These are phyloP conservation scores for Archips xylosteana DNA, from an alignment of 2,888 invertebrate genomes.

Conservation along the genomic window DNA sequence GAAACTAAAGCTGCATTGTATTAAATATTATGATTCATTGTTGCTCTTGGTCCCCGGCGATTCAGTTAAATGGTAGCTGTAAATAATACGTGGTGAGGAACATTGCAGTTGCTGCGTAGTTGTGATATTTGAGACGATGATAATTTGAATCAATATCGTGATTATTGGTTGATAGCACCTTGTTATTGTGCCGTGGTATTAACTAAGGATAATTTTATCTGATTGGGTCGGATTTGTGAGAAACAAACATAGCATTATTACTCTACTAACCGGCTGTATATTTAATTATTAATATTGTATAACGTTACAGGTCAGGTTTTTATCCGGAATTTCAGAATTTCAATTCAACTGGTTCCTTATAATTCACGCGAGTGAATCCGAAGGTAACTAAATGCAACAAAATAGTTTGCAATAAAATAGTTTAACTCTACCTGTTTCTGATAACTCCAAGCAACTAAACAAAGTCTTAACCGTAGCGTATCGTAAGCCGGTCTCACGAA, in stretches of 20 bases:
- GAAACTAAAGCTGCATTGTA: conserved; percentile 38
- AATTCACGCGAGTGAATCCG: no score
- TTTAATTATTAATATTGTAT: no score
- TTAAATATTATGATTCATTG: conserved; percentile 37
- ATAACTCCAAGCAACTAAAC: neutral
- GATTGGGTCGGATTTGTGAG: neutral
- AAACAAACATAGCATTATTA: neutral
- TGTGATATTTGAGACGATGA: neutral
- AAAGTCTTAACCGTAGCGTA: neutral
- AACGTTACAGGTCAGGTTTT: no score
- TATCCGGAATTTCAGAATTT: no score
- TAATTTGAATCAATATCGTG: neutral
- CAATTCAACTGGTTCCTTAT: no score
- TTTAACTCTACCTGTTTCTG: neutral
- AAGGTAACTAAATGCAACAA: no score
- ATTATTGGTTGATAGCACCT: neutral
- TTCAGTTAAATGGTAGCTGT: conserved; percentile 14
- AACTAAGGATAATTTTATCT: neutral
- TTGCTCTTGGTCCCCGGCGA: neutral
- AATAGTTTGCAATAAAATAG: neutral
- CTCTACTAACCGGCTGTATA: neutral
- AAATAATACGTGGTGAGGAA: conserved; percentile 9
- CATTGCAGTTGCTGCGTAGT: neutral
- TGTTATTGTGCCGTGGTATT: neutral
- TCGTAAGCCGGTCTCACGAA: neutral